These are phyloP conservation scores for Tenodera sinensis DNA, from an alignment of 2,888 invertebrate species.

Conservation along the genomic window DNA sequence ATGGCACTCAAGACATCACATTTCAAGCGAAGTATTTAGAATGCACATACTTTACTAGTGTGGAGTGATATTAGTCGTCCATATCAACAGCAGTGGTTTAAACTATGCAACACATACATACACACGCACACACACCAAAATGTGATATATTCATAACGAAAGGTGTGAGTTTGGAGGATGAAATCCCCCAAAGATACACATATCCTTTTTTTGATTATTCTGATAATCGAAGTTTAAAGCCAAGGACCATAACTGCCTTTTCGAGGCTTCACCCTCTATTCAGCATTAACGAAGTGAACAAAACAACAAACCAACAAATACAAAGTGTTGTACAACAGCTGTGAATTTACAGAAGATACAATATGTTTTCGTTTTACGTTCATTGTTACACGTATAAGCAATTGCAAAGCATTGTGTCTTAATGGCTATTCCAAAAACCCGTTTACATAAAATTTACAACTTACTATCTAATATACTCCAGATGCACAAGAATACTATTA, in stretches of 20 bases:
- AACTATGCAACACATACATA: neutral
- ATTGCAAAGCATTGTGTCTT: neutral
- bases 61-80: neutral
- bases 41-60: neutral
- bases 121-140: neutral
- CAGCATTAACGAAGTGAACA: neutral
- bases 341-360: neutral
- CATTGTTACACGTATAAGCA: neutral
- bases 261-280: neutral
- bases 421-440: neutral
- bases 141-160: neutral
- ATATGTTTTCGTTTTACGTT: neutral
- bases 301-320: neutral
- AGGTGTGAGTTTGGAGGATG: neutral
- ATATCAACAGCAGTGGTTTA: neutral
- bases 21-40: neutral
- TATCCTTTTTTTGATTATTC: neutral
- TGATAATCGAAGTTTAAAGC: neutral
- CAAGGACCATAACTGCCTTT: neutral
- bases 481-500: no score
- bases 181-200: neutral
- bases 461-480: no score
- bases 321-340: neutral
- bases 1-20: neutral
- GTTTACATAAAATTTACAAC: neutral